Conservation (phyloP, 2,888 invertebrate genomes). For the Parapristionchus giblindavisi region DNA sequence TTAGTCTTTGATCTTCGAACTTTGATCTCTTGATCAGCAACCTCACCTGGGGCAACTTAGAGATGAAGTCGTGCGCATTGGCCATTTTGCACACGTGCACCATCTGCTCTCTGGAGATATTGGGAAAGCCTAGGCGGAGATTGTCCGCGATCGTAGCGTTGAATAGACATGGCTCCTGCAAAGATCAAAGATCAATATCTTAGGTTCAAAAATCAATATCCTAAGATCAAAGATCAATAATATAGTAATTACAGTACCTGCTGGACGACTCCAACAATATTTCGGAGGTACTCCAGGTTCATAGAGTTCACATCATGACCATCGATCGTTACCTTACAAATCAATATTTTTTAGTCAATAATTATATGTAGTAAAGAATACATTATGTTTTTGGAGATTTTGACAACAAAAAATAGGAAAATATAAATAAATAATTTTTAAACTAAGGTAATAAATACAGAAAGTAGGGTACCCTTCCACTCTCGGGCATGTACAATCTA, state of each 20-base stretch:
- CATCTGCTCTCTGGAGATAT: conserved; percentile 54
- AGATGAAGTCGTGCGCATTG: conserved; percentile 64
- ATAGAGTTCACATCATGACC: conserved; percentile 54
- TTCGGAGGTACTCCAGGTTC: conserved; percentile 59
- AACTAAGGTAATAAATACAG: not conserved
- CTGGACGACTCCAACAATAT: conserved; percentile 60
- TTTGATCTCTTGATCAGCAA: no score
- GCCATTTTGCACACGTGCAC: conserved; percentile 61
- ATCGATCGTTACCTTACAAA: conserved; percentile 50
- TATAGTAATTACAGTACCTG: no score
- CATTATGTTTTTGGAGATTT: no score
- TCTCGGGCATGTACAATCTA: conserved; percentile 51
- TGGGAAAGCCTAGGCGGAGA: conserved; percentile 53
- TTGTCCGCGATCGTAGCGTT: conserved; percentile 58
- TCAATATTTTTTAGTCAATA: not conserved
- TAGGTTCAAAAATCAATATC: no score
- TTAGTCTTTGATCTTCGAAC: no score
- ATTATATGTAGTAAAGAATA: not conserved
- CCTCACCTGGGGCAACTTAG: conserved; percentile 52
- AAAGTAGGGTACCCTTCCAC: conserved; percentile 44
- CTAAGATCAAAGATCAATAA: no score
- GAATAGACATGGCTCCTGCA: conserved; percentile 60
- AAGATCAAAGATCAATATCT: not conserved
- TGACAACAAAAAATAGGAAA: no score
- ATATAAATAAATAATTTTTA: not conserved